These are phyloP conservation scores for Passerculus sandwichensis DNA, from an alignment of 2,797 vertebrate genomes.

Conservation along the genomic window DNA sequence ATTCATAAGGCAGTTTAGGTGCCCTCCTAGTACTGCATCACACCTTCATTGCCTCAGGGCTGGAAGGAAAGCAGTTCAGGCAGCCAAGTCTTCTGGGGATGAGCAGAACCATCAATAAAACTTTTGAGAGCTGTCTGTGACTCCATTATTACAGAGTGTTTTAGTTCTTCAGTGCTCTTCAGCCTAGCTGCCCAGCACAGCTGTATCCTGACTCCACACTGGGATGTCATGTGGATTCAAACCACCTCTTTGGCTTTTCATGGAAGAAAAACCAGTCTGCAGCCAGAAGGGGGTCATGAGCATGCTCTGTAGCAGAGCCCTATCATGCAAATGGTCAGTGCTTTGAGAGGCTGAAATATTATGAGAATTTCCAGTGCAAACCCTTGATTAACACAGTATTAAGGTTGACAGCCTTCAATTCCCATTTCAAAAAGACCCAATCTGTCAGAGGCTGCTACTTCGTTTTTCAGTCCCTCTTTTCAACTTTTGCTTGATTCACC, in stretches of 20 bases:
- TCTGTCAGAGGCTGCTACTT: neutral
- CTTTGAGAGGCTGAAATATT: neutral
- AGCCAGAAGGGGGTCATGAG: neutral
- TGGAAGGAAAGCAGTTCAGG: neutral
- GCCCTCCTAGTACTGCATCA: neutral
- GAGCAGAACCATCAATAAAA: neutral
- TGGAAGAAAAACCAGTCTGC: neutral
- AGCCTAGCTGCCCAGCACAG: neutral
- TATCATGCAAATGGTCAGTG: fast-evolving
- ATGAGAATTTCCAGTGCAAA: neutral
- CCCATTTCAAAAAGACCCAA: neutral
- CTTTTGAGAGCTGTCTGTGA: neutral
- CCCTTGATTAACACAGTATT: neutral
- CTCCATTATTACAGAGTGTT: neutral
- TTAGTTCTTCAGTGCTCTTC: neutral
- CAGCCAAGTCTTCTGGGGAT: neutral
- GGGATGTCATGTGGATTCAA: neutral
- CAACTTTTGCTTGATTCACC: neutral
- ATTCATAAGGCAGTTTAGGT: neutral
- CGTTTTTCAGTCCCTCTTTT: neutral
- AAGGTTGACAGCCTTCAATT: neutral
- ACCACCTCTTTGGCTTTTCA: neutral
- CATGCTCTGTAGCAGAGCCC: neutral
- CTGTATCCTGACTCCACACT: neutral
- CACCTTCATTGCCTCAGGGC: neutral